Evolutionary conservation across 2,888 invertebrate genomes (phyloP).

Genomic region (Heteropelma amictum): DNA sequence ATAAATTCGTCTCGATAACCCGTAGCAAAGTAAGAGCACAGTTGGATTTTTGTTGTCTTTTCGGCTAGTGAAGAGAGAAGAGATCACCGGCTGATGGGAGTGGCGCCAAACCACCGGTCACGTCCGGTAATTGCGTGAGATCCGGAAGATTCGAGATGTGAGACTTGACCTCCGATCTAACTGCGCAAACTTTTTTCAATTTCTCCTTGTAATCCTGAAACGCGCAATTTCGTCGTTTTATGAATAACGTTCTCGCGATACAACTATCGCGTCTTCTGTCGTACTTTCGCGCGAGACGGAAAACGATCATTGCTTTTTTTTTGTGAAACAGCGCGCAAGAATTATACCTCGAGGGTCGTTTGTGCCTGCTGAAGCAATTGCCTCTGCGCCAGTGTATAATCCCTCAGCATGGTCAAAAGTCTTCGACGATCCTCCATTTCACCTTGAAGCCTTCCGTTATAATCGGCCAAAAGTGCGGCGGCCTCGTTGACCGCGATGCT

Average conservation of each 20-base stretch:
- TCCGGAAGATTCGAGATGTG: slow-evolving; percentile 97
- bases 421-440: slow-evolving; percentile 95
- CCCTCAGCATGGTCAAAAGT: slow-evolving; percentile 91
- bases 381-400: slow-evolving; percentile 92
- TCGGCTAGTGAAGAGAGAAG: slow-evolving; percentile 84
- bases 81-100: slow-evolving; percentile 97
- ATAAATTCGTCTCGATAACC: slow-evolving; percentile 47
- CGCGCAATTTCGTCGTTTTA: neutral
- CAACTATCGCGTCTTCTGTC: too few relatives aligned
- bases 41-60: slow-evolving; percentile 34
- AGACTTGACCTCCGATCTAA: slow-evolving; percentile 92
- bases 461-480: slow-evolving; percentile 90
- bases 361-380: slow-evolving; percentile 93
- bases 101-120: slow-evolving; percentile 94
- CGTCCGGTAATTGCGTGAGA: slow-evolving; percentile 93
- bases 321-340: neutral
- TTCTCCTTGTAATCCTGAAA: slow-evolving; percentile 94
- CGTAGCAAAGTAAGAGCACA: slow-evolving; percentile 55
- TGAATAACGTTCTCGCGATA: too few relatives aligned
- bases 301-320: too few relatives aligned
- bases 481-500: slow-evolving; percentile 93
- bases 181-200: slow-evolving; percentile 90
- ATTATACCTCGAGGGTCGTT: slow-evolving; percentile 88
- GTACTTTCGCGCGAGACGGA: too few relatives aligned
- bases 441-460: slow-evolving; percentile 90